A percentile compares a stretch with the other conserved stretches of the same genome.
Evolutionary conservation across 2,888 invertebrate species (phyloP).

Genomic region (Drosophila ustulata): DNA sequence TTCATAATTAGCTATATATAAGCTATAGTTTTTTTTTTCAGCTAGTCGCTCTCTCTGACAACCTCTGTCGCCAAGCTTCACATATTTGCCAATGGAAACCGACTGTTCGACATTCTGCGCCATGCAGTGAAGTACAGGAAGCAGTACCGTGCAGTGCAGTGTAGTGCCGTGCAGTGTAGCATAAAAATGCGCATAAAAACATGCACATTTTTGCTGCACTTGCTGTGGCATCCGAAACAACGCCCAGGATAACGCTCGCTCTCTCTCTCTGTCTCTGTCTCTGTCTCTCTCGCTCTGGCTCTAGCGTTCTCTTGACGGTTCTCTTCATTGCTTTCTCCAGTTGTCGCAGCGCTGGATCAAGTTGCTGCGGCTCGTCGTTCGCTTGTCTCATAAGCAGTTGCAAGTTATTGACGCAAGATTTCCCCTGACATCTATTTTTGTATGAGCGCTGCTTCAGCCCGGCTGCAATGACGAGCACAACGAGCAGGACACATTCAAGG

Average conservation of each 20-base stretch:
- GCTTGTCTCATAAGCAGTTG: conserved; percentile 75
- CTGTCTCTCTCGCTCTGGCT: not conserved
- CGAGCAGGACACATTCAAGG: conserved; percentile 49
- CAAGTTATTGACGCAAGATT: conserved; percentile 78
- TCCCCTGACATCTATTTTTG: conserved; percentile 64
- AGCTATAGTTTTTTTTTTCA: not conserved
- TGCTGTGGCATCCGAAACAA: conserved; percentile 34
- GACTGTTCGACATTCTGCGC: no score
- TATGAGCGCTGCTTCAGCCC: conserved; percentile 4
- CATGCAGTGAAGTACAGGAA: no score
- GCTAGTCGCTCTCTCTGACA: not conserved
- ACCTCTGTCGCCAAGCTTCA: conserved; percentile 10
- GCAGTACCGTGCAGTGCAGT: conserved; percentile 6
- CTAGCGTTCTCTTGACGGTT: conserved; percentile 4
- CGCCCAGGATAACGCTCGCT: conserved; percentile 38
- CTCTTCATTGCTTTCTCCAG: conserved; percentile 36
- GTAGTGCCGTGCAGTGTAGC: conserved; percentile 37
- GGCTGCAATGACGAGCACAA: conserved; percentile 3
- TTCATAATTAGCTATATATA: not conserved
- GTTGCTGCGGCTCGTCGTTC: conserved; percentile 28
- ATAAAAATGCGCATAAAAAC: conserved; percentile 60
- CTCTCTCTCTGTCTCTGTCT: conserved; percentile 1
- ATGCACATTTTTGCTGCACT: conserved; percentile 46
- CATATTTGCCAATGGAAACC: no score
- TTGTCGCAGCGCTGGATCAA: conserved; percentile 61